These are phyloP conservation scores for Euspilapteryx auroguttella DNA, from an alignment of 2,888 invertebrate species.

Conservation along the genomic window DNA sequence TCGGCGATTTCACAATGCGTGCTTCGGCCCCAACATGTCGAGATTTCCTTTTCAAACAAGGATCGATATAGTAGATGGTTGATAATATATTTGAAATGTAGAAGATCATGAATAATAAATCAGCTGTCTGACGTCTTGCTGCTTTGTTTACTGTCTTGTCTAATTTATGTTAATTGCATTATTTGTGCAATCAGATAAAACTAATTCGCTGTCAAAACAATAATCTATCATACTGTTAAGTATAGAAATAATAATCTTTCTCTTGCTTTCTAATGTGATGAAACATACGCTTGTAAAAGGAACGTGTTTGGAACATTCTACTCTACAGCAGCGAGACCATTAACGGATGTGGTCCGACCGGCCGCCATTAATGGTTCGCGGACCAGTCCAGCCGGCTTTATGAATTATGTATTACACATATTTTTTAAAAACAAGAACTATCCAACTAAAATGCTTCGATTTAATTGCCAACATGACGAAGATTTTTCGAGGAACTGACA, in stretches of 20 bases:
- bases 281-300: slow-evolving; percentile 17
- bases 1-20: too few species aligned
- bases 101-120: neutral
- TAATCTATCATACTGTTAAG: neutral
- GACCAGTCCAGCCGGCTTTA: slow-evolving; percentile 3
- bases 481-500: too few species aligned
- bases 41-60: too few species aligned
- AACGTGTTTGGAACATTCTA: slow-evolving; percentile 16
- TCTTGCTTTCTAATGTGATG: slow-evolving; percentile 31
- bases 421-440: neutral
- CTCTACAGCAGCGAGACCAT: slow-evolving; percentile 12
- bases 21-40: too few species aligned
- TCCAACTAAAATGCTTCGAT: slow-evolving; percentile 7
- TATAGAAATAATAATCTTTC: slow-evolving; percentile 11
- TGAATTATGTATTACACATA: neutral
- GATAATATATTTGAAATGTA: too few species aligned
- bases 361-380: slow-evolving; percentile 11
- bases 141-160: neutral
- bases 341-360: slow-evolving; percentile 21
- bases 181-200: neutral
- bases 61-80: too few species aligned
- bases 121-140: too few species aligned
- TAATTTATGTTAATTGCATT: neutral
- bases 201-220: neutral
- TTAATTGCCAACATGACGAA: too few species aligned